Conservation (phyloP, 1,140 invertebrate species). For the Halotydeus destructor region DNA sequence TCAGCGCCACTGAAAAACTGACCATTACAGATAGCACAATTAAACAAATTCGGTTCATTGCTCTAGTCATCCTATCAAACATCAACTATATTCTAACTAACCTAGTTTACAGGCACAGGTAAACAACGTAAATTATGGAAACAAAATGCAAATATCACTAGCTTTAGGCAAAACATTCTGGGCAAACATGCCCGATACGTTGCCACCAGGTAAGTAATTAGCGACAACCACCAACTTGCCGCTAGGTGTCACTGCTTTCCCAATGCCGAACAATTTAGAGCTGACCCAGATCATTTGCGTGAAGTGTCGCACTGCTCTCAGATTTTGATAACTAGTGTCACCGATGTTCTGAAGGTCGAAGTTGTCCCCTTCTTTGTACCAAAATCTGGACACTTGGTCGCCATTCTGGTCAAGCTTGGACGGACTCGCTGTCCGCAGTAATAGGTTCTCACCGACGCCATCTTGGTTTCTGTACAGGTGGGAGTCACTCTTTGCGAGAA, state of each 20-base stretch:
- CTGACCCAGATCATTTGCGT: constrained; percentile 19
- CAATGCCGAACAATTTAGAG: constrained; percentile 16
- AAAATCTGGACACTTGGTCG: constrained; percentile 42
- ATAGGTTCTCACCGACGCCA: constrained; percentile 29
- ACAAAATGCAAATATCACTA: too few relatives aligned
- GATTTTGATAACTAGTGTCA: too few relatives aligned
- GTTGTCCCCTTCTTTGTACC: neutral
- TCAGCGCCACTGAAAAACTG: too few relatives aligned
- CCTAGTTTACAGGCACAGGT: too few relatives aligned
- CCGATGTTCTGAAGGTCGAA: too few relatives aligned
- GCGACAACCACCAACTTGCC: constrained; percentile 19
- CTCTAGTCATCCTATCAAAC: too few relatives aligned
- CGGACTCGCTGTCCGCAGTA: neutral
- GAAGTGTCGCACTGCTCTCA: constrained; percentile 11
- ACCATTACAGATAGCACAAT: too few relatives aligned
- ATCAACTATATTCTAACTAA: too few relatives aligned
- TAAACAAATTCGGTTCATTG: too few relatives aligned
- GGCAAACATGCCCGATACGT: constrained; percentile 17
- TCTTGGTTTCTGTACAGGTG: constrained; percentile 39
- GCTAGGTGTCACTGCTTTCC: constrained; percentile 16
- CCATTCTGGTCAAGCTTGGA: constrained; percentile 27
- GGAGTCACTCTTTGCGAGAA: constrained; percentile 48
- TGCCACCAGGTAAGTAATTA: constrained; percentile 19
- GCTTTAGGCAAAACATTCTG: constrained; percentile 20
- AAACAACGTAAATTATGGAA: too few relatives aligned